phyloP scores from a whole-genome alignment of 2,797 vertebrate genomes.

The Odontamblyopus lacepedii region DNA sequence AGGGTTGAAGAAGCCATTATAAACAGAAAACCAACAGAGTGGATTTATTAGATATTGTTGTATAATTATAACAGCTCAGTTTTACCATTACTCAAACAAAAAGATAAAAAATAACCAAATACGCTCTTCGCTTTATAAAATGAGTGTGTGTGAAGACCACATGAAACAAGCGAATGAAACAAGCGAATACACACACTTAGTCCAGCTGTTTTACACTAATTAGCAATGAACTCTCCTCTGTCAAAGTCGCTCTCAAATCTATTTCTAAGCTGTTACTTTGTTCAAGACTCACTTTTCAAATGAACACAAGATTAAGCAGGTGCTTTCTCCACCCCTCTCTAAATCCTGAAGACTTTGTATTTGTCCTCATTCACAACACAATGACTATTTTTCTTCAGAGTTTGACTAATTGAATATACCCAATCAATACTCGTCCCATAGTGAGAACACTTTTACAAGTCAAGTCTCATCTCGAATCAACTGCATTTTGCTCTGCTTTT shows the following conservation, averaged over 20 bases:
- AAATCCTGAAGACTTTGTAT: neutral
- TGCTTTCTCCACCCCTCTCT: neutral
- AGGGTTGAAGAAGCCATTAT: neutral
- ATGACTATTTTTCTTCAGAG: neutral
- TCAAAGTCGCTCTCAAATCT: neutral
- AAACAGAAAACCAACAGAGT: neutral
- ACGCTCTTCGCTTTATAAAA: too few relatives aligned
- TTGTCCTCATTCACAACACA: neutral
- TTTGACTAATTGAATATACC: neutral
- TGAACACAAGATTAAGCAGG: neutral
- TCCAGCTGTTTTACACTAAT: neutral
- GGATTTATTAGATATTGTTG: neutral
- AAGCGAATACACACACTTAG: neutral
- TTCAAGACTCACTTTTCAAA: neutral
- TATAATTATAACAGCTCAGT: neutral
- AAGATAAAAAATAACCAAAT: too few relatives aligned
- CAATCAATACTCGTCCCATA: neutral
- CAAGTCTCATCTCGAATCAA: neutral
- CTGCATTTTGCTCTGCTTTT: neutral
- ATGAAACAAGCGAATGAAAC: neutral
- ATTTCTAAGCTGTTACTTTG: neutral
- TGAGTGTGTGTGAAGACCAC: neutral
- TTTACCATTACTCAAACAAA: neutral
- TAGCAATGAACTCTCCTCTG: neutral
- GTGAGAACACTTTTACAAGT: constrained; percentile 1